Base-by-base conservation (phyloP, 1,140 invertebrate species). In the Agrilus planipennis region DNA sequence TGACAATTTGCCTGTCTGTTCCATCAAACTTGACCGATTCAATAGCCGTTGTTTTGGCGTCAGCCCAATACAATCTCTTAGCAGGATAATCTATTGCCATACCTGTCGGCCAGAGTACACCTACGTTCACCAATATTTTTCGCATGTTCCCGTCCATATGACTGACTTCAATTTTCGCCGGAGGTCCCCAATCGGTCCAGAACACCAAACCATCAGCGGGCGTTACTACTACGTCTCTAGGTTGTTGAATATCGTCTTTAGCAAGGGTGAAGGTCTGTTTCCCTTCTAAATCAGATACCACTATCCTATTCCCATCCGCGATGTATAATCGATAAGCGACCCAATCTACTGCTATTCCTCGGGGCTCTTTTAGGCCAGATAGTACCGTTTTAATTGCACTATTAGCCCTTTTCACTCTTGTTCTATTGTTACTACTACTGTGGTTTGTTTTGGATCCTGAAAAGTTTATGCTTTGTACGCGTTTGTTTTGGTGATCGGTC, bases 331-430 rank as follows among this genome's bases (percentile, higher is more conserved):
- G 68, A 42, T 73, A 69, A 0, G 76, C 72, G 4, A 83, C 65
- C 74, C 81, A 85, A 62, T 91, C 87, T 14, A 90, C 71, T 3
- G 80, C 75, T 25, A 92, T 61, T 10, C 83, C 84, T 51, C 80
- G 73, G 0, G 86, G 80, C 36, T 73, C 66, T 12, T 64, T 57
- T 21, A 75, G 51, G 42, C 67, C 65, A 44, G 58, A 64, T 4
- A 61, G 37, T 4, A 57, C 49, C 10, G 55, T 52, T 25, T n/a
- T 37, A 38, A 30, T 45, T 3, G 60, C 47, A 1, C 47, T 46
- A 31, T 59, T 54, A 22, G 53, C 44, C 29, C 45, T 50, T 15
- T 35, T 52, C 2, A 36, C 34, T 36, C 34, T 19, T 36, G 10
- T 22, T 6, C 34, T n/a, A 6, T 36, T 14, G 6, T 7, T 21